Evolutionary conservation across 2,113 vertebrate species (phyloP).

Genomic region (Pteropus alecto): DNA sequence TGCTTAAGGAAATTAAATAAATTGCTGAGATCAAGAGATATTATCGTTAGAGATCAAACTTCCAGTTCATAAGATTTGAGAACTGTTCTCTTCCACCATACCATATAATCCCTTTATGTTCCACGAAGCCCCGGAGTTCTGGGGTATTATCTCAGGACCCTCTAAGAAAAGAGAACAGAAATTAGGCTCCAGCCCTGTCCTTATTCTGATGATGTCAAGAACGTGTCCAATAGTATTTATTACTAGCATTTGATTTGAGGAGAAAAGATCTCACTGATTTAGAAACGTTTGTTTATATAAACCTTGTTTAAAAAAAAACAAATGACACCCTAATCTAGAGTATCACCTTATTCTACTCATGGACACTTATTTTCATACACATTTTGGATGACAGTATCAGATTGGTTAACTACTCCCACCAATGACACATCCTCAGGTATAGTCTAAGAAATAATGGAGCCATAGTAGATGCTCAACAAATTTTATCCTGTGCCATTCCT

Average conservation of each 20-base stretch:
- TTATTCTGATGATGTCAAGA: not conserved
- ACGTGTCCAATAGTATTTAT: not conserved
- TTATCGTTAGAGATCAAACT: not conserved
- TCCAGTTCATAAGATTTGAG: not conserved
- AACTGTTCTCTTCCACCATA: not conserved
- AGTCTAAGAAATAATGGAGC: not conserved
- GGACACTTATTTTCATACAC: not conserved
- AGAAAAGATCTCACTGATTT: not conserved
- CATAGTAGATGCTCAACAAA: not conserved
- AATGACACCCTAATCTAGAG: not conserved
- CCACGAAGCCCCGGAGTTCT: not conserved
- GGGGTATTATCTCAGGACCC: not conserved
- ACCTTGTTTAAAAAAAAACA: not conserved
- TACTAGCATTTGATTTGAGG: not conserved
- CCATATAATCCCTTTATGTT: not conserved
- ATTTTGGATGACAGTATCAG: not conserved
- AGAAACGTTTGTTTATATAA: not conserved
- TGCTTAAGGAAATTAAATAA: not conserved
- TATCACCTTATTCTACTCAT: not conserved
- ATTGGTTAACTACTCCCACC: not conserved
- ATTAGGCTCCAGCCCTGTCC: not conserved
- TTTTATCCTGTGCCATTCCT: not conserved
- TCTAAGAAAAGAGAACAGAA: not conserved
- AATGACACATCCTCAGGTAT: not conserved
- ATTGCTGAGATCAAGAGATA: not conserved